These are phyloP conservation scores for Cyanoliseus patagonus DNA, from an alignment of 2,113 vertebrate species.

Conservation along the genomic window DNA sequence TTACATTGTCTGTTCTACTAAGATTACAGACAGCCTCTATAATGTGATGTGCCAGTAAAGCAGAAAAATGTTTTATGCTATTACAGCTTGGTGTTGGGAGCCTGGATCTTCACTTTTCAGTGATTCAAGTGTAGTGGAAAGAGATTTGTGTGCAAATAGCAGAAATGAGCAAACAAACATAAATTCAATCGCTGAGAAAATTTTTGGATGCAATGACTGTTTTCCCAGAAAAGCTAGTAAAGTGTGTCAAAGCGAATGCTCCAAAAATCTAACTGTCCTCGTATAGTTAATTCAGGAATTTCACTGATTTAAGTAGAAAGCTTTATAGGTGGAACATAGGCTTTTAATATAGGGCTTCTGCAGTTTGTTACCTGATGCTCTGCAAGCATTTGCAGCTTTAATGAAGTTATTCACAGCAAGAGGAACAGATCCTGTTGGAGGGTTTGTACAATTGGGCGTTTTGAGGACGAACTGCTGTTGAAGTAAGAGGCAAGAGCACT, in stretches of 20 bases:
- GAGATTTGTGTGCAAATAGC: constrained; percentile 58
- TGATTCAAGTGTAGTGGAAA: constrained; percentile 29
- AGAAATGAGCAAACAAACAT: constrained; percentile 44
- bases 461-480: background rate
- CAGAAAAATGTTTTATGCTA: constrained; percentile 55
- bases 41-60: constrained; percentile 64
- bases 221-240: constrained; percentile 7
- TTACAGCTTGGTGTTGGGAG: constrained; percentile 12
- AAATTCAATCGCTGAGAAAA: constrained; percentile 48
- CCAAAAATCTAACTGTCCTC: background rate
- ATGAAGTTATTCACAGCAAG: background rate
- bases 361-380: background rate
- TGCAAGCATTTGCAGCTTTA: background rate
- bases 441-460: background rate
- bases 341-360: background rate
- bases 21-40: constrained; percentile 59
- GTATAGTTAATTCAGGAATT: constrained; percentile 2
- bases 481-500: background rate
- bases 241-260: background rate
- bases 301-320: background rate
- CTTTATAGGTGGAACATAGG: background rate
- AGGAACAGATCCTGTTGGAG: background rate
- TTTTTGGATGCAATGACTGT: background rate
- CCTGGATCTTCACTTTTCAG: constrained; percentile 40
- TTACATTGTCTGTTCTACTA: constrained; percentile 65